Conservation (phyloP, 2,888 invertebrate genomes). For the Drosophila histrio region DNA sequence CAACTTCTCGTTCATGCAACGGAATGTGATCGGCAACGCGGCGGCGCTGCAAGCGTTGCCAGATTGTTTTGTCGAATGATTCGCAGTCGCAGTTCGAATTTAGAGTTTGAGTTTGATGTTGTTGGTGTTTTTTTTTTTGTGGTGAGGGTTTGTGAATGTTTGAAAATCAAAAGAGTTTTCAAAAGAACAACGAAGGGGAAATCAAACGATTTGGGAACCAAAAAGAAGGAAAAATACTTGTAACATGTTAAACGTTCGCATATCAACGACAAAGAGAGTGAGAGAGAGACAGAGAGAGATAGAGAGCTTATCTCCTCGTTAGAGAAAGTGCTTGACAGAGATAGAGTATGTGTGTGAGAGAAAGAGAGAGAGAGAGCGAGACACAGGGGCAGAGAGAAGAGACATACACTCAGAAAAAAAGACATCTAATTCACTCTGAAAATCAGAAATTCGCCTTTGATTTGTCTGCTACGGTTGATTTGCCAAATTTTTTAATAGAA, state of each 20-base stretch:
- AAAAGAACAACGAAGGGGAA: slow-evolving; percentile 49
- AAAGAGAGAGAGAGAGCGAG: slow-evolving; percentile 62
- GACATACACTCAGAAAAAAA: no score
- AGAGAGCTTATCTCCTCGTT: background rate
- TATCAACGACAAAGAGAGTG: slow-evolving; percentile 26
- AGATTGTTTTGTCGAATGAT: slow-evolving; percentile 24
- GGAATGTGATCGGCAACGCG: slow-evolving; percentile 94
- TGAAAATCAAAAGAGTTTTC: slow-evolving; percentile 57
- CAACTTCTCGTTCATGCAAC: slow-evolving; percentile 93
- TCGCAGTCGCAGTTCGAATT: background rate
- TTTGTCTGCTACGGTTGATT: no score
- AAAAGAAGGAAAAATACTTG: slow-evolving; percentile 81
- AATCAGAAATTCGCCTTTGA: no score
- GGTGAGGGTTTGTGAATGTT: slow-evolving; percentile 39
- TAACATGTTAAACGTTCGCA: slow-evolving; percentile 64
- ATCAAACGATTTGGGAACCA: slow-evolving; percentile 69
- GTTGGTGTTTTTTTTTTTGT: slow-evolving; percentile 32
- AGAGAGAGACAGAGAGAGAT: slow-evolving; percentile 19
- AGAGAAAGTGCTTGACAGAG: slow-evolving; percentile 26
- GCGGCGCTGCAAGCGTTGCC: slow-evolving; percentile 87
- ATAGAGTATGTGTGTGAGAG: slow-evolving; percentile 53
- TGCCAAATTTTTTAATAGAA: no score
- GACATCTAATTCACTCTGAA: no score
- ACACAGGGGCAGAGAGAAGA: slow-evolving; percentile 31
- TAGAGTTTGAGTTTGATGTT: slow-evolving; percentile 16